Percentiles rank a stretch among this genome's conserved stretches.
Evolutionary conservation across 2,888 invertebrate genomes (phyloP).

Genomic region (Napeogenes inachia): DNA sequence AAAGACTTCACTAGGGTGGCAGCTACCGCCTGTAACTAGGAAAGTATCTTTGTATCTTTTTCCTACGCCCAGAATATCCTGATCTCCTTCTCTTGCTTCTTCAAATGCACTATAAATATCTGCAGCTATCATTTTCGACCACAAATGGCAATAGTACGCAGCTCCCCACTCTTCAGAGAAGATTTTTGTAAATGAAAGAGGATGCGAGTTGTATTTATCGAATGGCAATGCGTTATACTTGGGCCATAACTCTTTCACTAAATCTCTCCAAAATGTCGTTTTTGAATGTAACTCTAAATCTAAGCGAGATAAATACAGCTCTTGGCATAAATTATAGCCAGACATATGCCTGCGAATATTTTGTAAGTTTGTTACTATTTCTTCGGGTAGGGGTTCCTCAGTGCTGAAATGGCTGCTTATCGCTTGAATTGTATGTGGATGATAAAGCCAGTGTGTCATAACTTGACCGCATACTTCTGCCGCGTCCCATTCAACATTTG

Average conservation of each 20-base stretch:
- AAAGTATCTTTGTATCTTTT: slow-evolving; percentile 89
- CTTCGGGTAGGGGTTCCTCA: slow-evolving; percentile 82
- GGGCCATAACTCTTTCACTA: slow-evolving; percentile 88
- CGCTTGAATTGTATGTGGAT: slow-evolving; percentile 75
- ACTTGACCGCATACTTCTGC: slow-evolving; percentile 90
- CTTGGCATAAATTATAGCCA: slow-evolving; percentile 86
- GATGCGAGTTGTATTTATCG: slow-evolving; percentile 88
- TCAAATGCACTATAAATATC: slow-evolving; percentile 92
- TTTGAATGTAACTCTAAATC: slow-evolving; percentile 89
- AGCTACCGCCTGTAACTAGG: slow-evolving; percentile 88
- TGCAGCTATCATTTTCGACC: slow-evolving; percentile 93
- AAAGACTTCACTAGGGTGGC: slow-evolving; percentile 90
- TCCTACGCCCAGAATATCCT: slow-evolving; percentile 77
- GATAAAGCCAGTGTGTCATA: slow-evolving; percentile 87
- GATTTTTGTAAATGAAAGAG: slow-evolving; percentile 90
- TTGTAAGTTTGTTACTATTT: slow-evolving; percentile 80
- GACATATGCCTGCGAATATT: slow-evolving; percentile 84
- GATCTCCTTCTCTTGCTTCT: slow-evolving; percentile 77
- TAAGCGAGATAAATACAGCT: slow-evolving; percentile 87
- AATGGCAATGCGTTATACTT: slow-evolving; percentile 86
- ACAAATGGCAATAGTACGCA: slow-evolving; percentile 89
- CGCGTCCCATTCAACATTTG: slow-evolving; percentile 96
- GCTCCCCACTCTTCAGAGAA: slow-evolving; percentile 91
- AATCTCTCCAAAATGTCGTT: slow-evolving; percentile 88
- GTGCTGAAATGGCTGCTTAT: slow-evolving; percentile 87